phyloP scores from a whole-genome alignment of 2,113 vertebrate species.

The Pitta sordida region DNA sequence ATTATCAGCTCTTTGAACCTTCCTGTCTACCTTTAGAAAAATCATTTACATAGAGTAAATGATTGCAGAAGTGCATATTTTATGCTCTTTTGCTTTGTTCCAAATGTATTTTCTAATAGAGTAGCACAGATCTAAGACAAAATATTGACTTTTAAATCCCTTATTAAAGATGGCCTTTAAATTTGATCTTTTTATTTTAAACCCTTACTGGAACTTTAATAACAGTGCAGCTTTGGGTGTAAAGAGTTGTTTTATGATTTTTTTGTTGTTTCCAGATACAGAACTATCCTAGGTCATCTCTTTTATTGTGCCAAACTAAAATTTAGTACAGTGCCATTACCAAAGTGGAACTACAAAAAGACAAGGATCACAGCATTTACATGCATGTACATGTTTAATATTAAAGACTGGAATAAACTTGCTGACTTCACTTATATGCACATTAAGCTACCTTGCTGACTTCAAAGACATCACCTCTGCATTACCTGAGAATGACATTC shows the following conservation, averaged over 20 bases:
- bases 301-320: slow-evolving; percentile 13
- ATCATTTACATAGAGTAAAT: slow-evolving; percentile 9
- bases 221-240: background rate
- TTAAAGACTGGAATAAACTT: background rate
- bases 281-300: background rate
- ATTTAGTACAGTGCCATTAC: background rate
- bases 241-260: background rate
- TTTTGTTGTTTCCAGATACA: background rate
- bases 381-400: background rate
- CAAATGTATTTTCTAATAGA: background rate
- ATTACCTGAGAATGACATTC: background rate
- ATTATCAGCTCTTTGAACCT: slow-evolving; percentile 47
- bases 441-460: background rate
- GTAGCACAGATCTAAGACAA: background rate
- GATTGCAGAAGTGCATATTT: slow-evolving; percentile 2
- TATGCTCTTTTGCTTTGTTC: slow-evolving; percentile 13
- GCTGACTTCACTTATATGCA: background rate
- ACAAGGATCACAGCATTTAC: background rate
- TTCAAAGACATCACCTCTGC: background rate
- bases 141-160: background rate
- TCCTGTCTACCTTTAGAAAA: slow-evolving; percentile 19
- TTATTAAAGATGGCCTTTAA: background rate
- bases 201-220: background rate
- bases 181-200: background rate
- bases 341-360: slow-evolving; percentile 11